A percentile compares a stretch with the other conserved stretches of the same genome.
phyloP scores from a whole-genome alignment of 2,888 invertebrate genomes.

The Gymnosoma rotundatum region DNA sequence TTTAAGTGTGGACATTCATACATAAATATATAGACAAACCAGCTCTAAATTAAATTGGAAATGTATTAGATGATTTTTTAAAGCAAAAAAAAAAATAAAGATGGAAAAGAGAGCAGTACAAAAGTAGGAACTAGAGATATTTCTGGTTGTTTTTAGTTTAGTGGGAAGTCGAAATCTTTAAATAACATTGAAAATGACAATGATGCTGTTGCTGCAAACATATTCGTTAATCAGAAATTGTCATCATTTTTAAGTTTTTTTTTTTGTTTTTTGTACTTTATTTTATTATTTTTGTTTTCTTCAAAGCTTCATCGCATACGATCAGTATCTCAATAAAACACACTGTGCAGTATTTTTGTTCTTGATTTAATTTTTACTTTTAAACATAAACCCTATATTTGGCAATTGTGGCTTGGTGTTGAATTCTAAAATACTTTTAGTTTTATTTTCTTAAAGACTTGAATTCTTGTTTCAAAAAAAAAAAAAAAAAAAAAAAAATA shows the following conservation, averaged over 20 bases:
- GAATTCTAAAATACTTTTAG: not conserved
- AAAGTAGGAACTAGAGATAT: not conserved
- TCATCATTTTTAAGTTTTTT: constrained; percentile 63
- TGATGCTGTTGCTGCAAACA: constrained; percentile 56
- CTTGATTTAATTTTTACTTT: not conserved
- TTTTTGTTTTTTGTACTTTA: not conserved
- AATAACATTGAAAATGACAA: constrained; percentile 36
- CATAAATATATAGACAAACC: constrained; percentile 63
- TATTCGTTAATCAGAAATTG: constrained; percentile 68
- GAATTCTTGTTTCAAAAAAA: too few species aligned
- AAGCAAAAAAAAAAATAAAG: not conserved
- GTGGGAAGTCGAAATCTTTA: constrained; percentile 55
- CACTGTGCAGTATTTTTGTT: constrained; percentile 14
- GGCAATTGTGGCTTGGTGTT: not conserved
- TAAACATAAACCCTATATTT: constrained; percentile 23
- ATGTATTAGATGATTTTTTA: constrained; percentile 32
- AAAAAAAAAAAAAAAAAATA: too few species aligned
- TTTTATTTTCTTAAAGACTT: too few species aligned
- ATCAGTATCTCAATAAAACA: constrained; percentile 57
- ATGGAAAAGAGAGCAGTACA: not conserved
- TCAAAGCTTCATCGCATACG: constrained; percentile 56
- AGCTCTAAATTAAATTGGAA: constrained; percentile 70
- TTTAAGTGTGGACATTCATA: not conserved
- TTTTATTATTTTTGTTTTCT: constrained; percentile 43
- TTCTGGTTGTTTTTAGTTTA: constrained; percentile 62